A percentile compares a stretch with the other conserved stretches of the same genome.
These are phyloP conservation scores for Tholera decimalis DNA, from an alignment of 2,888 invertebrate genomes.

Conservation along the genomic window DNA sequence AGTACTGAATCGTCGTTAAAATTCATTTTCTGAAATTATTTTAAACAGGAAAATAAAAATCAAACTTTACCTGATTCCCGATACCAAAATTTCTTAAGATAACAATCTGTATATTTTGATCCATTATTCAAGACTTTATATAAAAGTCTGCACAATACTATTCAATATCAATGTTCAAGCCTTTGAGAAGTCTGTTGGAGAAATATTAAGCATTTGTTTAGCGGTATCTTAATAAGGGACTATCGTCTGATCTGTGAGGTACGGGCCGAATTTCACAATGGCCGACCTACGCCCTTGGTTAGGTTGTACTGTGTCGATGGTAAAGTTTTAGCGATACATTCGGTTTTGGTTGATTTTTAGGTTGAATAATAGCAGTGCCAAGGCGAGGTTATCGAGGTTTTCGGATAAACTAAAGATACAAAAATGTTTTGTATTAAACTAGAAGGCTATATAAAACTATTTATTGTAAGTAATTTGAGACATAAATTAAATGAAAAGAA, in stretches of 20 bases:
- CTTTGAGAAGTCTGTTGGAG: constrained; percentile 43
- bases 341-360: neutral
- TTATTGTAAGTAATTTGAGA: neutral
- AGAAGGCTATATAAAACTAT: neutral
- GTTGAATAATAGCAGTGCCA: neutral
- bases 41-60: neutral
- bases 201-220: constrained; percentile 61
- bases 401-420: neutral
- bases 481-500: neutral
- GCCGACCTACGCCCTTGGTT: constrained; percentile 73
- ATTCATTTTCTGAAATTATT: no score
- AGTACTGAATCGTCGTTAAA: no score
- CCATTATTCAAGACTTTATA: constrained; percentile 20
- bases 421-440: neutral
- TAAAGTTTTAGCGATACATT: constrained; percentile 38
- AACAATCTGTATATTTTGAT: constrained; percentile 23
- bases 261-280: constrained; percentile 75
- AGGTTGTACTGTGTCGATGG: constrained; percentile 4
- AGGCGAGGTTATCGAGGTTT: neutral
- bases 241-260: constrained; percentile 69
- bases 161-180: constrained; percentile 53
- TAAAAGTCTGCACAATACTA: constrained; percentile 32
- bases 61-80: neutral
- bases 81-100: neutral
- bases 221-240: constrained; percentile 71